Evolutionary conservation across 2,797 vertebrate genomes (phyloP).

Genomic region (Alosa sapidissima): DNA sequence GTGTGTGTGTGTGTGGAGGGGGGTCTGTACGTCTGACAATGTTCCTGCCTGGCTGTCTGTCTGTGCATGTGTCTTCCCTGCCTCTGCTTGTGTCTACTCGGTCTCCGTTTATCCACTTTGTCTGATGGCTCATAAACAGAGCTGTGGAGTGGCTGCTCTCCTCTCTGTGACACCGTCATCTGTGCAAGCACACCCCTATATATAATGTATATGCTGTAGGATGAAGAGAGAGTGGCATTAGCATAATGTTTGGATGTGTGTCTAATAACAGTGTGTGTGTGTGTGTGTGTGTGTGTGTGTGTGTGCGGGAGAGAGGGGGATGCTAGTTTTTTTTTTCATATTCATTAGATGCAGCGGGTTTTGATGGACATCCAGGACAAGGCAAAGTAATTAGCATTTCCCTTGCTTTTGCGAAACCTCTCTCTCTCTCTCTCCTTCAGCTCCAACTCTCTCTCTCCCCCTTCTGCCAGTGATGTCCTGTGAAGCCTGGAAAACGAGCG

Average conservation of each 20-base stretch:
- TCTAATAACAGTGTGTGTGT: slow-evolving; percentile 2
- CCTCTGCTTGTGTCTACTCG: slow-evolving; percentile 8
- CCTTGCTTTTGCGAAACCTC: slow-evolving; percentile 57
- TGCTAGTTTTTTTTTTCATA: slow-evolving; percentile 47
- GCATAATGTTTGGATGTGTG: slow-evolving; percentile 40
- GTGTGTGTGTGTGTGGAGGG: not conserved
- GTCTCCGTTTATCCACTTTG: slow-evolving; percentile 48
- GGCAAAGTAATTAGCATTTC: slow-evolving; percentile 75
- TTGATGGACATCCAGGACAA: slow-evolving; percentile 73
- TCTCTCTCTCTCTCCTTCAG: slow-evolving; percentile 24
- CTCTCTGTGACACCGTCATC: slow-evolving; percentile 34
- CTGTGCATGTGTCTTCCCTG: not conserved
- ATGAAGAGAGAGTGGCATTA: slow-evolving; percentile 43
- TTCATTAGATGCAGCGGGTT: slow-evolving; percentile 60
- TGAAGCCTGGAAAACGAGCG: slow-evolving; percentile 71
- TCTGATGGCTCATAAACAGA: slow-evolving; percentile 61
- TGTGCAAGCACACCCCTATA: slow-evolving; percentile 30
- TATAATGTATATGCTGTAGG: slow-evolving; percentile 43
- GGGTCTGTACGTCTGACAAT: not conserved
- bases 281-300: not conserved
- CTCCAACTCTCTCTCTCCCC: slow-evolving; percentile 46
- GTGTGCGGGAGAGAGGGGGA: slow-evolving; percentile 29
- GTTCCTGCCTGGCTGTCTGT: slow-evolving; percentile 3
- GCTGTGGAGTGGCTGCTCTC: slow-evolving; percentile 40
- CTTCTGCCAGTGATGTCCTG: slow-evolving; percentile 66